Base-by-base conservation (phyloP, 2,113 vertebrate genomes). In the Nyctibius bracteatus region DNA sequence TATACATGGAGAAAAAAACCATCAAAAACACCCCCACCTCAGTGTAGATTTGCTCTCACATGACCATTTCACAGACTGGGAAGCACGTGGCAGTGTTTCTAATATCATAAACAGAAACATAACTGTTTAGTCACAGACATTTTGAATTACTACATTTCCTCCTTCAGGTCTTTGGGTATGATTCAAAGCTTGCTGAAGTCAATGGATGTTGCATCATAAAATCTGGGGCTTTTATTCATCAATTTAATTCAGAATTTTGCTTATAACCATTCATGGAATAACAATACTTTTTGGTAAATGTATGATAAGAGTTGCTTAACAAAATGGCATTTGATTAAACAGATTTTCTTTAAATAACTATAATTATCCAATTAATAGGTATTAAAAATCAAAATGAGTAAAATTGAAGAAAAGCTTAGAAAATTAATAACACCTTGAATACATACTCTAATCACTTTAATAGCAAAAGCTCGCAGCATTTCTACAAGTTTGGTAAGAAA, bases 91-190 rank as follows among this genome's bases (percentile, higher is more conserved):
- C 35, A 61, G 21, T 31, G 47, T 65, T 96, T 94, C 70, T 85
- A 96, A 81, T 68, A 87, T 23, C 58, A 73, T 73, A 87, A 96
- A 91, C 61, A 96, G 73, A 94, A 85, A 72, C 44, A 85, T 57
- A 84, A 82, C 44, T 87, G 65, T 92, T 85, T 85, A 94, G 65
- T 89, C 73, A 91, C 67, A 95, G 81, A 59, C n/a, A 89, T 87
- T 91, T 87, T 81, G 30, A 87, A 81, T 81, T 78, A 43, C 46
- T 91, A 22, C 24, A 49, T 87, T 91, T 91, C 70, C 37, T 94
- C 57, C 61, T 95, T 87, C 86, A 55, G 39, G 68, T 78, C 46
- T 86, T 84, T 95, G 80, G 77, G 91, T 81, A 59, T 1, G 7
- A 23, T 92, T 86, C 91, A 95, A 94, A 87, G 22, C 61, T 84